A percentile compares a stretch with the other conserved stretches of the same genome.
phyloP scores from a whole-genome alignment of 2,888 invertebrate genomes.

The Thymelicus acteon region DNA sequence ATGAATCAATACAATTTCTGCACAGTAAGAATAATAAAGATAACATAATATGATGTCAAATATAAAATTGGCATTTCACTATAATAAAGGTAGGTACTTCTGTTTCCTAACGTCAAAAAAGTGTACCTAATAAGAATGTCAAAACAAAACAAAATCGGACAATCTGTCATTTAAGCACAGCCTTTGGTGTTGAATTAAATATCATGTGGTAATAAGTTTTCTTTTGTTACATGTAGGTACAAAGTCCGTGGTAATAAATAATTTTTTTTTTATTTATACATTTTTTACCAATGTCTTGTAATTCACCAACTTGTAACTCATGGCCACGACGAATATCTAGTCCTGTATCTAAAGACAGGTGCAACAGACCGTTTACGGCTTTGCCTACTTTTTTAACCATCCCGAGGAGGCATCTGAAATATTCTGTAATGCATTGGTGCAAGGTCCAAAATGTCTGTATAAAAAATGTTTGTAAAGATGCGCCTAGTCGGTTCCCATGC shows the following conservation, averaged over 20 bases:
- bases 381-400: slow-evolving; percentile 58
- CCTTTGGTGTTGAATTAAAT: slow-evolving; percentile 28
- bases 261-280: slow-evolving; percentile 4
- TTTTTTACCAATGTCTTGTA: slow-evolving; percentile 24
- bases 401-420: slow-evolving; percentile 51
- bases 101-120: background rate
- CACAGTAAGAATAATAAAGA: no score
- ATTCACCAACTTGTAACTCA: slow-evolving; percentile 35
- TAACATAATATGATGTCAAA: no score
- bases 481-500: slow-evolving; percentile 76
- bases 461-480: slow-evolving; percentile 60
- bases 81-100: no score
- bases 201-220: slow-evolving; percentile 14
- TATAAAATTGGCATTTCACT: no score
- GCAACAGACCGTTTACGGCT: slow-evolving; percentile 69
- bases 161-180: slow-evolving; percentile 20
- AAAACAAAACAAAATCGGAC: slow-evolving; percentile 13
- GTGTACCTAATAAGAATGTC: slow-evolving; percentile 11
- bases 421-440: slow-evolving; percentile 54
- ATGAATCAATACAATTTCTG: no score
- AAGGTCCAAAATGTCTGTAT: slow-evolving; percentile 55
- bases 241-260: slow-evolving; percentile 2
- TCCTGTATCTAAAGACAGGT: slow-evolving; percentile 68
- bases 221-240: background rate
- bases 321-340: slow-evolving; percentile 50